Conservation (phyloP, 2,113 vertebrate genomes). For the Galemys pyrenaicus region DNA sequence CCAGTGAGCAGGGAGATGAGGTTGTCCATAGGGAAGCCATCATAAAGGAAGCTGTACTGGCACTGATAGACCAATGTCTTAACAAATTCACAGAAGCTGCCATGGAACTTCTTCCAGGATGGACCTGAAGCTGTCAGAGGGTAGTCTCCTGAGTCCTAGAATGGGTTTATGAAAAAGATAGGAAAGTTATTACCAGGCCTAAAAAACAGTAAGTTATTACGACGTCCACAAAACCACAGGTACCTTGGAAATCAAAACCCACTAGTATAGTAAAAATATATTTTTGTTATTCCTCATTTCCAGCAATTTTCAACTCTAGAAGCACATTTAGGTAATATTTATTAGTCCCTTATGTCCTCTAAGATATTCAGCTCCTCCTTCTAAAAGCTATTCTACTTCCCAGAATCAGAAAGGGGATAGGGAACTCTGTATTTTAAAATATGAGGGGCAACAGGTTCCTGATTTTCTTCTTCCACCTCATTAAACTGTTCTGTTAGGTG, state of each 20-base stretch:
- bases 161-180: background rate
- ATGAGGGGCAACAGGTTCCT: slow-evolving; percentile 7
- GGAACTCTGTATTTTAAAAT: slow-evolving; percentile 15
- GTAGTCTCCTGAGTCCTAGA: slow-evolving; percentile 88
- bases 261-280: background rate
- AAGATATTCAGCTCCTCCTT: background rate
- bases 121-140: slow-evolving; percentile 85
- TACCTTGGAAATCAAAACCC: background rate
- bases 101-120: slow-evolving; percentile 87
- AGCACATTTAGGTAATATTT: background rate
- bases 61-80: slow-evolving; percentile 85
- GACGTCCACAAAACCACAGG: background rate
- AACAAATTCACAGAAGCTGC: slow-evolving; percentile 87
- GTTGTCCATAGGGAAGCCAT: slow-evolving; percentile 89
- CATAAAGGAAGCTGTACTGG: slow-evolving; percentile 88
- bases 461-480: slow-evolving; percentile 85
- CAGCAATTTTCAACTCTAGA: slow-evolving; percentile 4
- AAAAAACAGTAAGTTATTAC: background rate
- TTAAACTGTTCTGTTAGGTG: slow-evolving; percentile 91
- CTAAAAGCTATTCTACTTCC: slow-evolving; percentile 49
- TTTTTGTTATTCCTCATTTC: slow-evolving; percentile 16
- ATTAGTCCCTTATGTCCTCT: background rate
- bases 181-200: background rate
- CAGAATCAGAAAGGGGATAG: slow-evolving; percentile 5
- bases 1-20: slow-evolving; percentile 90